These are phyloP conservation scores for Pseudocheirus occidentalis DNA, from an alignment of 2,797 vertebrate genomes.

Conservation along the genomic window DNA sequence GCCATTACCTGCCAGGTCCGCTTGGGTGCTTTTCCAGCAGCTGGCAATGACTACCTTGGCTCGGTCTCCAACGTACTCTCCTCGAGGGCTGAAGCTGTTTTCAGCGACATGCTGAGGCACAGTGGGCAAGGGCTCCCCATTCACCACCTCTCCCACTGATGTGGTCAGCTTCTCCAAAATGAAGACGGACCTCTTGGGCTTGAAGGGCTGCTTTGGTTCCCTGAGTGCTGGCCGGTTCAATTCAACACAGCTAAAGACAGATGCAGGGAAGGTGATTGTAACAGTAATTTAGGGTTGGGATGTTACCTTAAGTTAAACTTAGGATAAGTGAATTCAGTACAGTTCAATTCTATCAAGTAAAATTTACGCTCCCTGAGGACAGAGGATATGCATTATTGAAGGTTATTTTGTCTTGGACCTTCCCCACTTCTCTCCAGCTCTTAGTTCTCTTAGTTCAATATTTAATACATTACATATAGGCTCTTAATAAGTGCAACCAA, in stretches of 20 bases:
- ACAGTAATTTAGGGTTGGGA: neutral
- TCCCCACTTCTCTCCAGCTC: neutral
- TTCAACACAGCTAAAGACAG: slow-evolving; percentile 81
- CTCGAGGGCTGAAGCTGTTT: slow-evolving; percentile 88
- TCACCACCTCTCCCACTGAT: slow-evolving; percentile 88
- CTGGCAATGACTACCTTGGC: slow-evolving; percentile 72
- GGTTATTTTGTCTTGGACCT: neutral
- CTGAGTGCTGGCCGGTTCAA: slow-evolving; percentile 86
- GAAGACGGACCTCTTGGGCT: slow-evolving; percentile 83
- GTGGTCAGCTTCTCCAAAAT: slow-evolving; percentile 85
- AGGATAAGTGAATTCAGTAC: neutral
- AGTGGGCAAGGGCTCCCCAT: slow-evolving; percentile 82
- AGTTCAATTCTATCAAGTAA: neutral
- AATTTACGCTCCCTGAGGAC: neutral
- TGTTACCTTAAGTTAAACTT: neutral
- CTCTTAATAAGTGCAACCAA: neutral
- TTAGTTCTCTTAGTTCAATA: neutral
- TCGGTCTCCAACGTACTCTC: slow-evolving; percentile 83
- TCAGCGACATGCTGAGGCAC: slow-evolving; percentile 82
- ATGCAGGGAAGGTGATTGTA: rapidly evolving
- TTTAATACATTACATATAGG: neutral
- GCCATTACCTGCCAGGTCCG: slow-evolving; percentile 65
- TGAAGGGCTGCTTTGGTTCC: slow-evolving; percentile 87
- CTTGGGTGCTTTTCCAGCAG: slow-evolving; percentile 42
- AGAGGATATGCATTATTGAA: neutral